Evolutionary conservation across 2,797 vertebrate species (phyloP), one percentile per base, ranked within the genome.

Genomic region (Pseudotriccus pelzelni): DNA sequence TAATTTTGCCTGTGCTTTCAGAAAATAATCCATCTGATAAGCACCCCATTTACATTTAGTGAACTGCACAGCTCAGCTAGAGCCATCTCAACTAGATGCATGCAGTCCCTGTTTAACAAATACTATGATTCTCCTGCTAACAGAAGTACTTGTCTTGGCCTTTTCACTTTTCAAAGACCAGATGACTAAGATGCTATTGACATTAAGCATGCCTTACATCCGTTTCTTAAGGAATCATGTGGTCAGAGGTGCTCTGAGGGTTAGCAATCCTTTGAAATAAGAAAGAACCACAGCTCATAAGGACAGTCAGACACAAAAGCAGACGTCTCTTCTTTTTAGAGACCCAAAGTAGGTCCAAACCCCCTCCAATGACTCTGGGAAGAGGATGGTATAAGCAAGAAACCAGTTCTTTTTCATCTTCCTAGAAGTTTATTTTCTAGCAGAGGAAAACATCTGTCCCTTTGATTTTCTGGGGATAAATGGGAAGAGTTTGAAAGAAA

Each of bases 21-120:
- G 95, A 96, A 97, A 96, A 92, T 83, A 96, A 97, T 89, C 93
- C 89, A 83, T 89, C 93, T 94, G 92, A 96, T 96, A 96, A 90
- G 81, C 49, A 67, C 27, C 6, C 60, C 75, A 77, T 96, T 96
- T 97, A 85, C 88, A 84, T 95, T 90, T 93, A 90, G 72, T 82
- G 86, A 94, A 93, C 67, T 89, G 72, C 81, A 92, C 74, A 74
- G 59, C 70, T 97, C 90, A 92, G 93, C 78, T 4, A 87, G 4
- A 32, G 89, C 37, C 60, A 74, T 91, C 70, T 70, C 77, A 87
- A 30, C 55, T 70, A 74, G 60, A 76, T 49, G 56, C 32, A 47
- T 27, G 32, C 67, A 87, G 59, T 34, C 27, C 41, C 37, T 81
- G 30, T 72, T 94, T 83, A 77, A 79, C 44, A 84, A 95, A 77